These are phyloP conservation scores for Seriola aureovittata DNA, from an alignment of 2,113 vertebrate genomes.

Conservation along the genomic window DNA sequence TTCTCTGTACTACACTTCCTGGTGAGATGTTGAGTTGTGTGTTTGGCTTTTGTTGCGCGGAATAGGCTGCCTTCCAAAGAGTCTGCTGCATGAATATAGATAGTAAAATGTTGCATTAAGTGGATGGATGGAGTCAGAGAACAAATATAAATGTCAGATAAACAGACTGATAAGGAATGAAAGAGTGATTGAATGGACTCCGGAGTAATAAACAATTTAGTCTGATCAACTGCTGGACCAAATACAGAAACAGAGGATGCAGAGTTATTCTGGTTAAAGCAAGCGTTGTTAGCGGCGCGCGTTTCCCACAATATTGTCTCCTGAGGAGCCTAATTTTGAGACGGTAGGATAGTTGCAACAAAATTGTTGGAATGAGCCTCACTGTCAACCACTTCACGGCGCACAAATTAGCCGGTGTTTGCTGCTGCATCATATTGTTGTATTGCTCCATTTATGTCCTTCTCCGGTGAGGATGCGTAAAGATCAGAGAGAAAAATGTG, in stretches of 20 bases:
- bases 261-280: constrained; percentile 27
- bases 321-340: constrained; percentile 30
- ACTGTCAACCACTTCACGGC: constrained; percentile 17
- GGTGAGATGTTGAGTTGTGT: constrained; percentile 25
- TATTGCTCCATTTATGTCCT: constrained; percentile 15
- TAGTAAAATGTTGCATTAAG: constrained; percentile 71
- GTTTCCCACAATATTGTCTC: constrained; percentile 34
- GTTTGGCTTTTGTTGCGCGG: constrained; percentile 62
- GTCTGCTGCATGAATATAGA: constrained; percentile 62
- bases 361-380: constrained; percentile 35
- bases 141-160: constrained; percentile 74
- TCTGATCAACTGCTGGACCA: constrained; percentile 54
- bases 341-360: constrained; percentile 25
- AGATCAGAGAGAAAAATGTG: constrained; percentile 6
- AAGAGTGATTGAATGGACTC: constrained; percentile 66
- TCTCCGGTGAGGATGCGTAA: neutral
- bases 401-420: constrained; percentile 34
- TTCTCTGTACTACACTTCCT: constrained; percentile 41
- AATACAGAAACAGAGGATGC: constrained; percentile 10
- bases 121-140: constrained; percentile 69
- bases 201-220: constrained; percentile 51
- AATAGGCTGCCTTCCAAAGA: constrained; percentile 62
- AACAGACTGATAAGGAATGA: constrained; percentile 62
- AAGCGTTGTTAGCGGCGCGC: neutral
- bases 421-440: constrained; percentile 1